These are phyloP conservation scores for Manis pentadactyla DNA, from an alignment of 2,797 vertebrate species.

Conservation along the genomic window DNA sequence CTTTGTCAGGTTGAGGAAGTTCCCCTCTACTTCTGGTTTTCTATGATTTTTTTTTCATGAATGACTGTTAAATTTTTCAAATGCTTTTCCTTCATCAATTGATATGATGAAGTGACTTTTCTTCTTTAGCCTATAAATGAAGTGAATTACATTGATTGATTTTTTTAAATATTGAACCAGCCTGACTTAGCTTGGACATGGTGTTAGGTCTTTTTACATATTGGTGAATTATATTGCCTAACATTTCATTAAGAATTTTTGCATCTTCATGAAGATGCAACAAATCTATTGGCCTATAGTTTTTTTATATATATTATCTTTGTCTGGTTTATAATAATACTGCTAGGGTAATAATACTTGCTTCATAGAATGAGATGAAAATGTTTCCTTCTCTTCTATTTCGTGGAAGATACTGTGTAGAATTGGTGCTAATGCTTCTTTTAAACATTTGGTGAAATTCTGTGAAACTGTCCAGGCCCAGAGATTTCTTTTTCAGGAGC, in stretches of 20 bases:
- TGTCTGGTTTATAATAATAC: background rate
- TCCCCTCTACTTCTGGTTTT: background rate
- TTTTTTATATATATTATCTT: background rate
- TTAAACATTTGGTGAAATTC: background rate
- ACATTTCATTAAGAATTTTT: background rate
- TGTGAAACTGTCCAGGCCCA: background rate
- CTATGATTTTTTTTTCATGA: background rate
- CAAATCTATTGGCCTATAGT: background rate
- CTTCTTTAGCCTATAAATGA: background rate
- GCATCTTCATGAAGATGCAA: background rate
- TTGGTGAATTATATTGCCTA: background rate
- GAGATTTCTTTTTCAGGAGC: background rate
- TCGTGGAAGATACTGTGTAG: background rate
- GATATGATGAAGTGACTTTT: background rate
- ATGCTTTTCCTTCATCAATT: background rate
- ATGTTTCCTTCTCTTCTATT: background rate
- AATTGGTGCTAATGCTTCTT: background rate
- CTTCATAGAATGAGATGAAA: background rate
- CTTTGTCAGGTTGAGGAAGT: background rate
- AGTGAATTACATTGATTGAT: background rate
- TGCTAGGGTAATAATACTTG: background rate
- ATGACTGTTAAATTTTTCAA: background rate
- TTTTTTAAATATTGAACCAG: background rate
- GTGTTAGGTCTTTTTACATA: background rate
- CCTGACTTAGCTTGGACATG: background rate